Conservation (phyloP, 2,797 vertebrate species). For the Pogoniulus pusillus region DNA sequence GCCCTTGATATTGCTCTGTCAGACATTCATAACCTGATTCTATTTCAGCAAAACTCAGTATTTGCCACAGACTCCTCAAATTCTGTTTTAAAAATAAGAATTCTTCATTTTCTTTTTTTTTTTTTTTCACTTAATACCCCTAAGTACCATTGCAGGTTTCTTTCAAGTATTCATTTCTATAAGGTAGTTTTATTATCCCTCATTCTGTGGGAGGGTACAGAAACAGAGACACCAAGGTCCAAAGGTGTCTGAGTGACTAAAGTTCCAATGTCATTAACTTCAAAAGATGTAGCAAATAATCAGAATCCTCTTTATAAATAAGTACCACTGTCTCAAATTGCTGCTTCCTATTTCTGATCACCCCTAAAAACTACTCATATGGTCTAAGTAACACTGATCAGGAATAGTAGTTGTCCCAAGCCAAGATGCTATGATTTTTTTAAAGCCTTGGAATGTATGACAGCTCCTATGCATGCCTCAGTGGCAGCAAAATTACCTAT, state of each 20-base stretch:
- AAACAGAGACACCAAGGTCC: background rate
- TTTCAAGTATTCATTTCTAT: background rate
- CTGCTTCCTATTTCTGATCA: background rate
- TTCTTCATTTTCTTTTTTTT: background rate
- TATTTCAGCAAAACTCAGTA: background rate
- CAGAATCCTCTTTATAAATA: background rate
- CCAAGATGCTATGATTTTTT: background rate
- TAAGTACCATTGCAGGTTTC: background rate
- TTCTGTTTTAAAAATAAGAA: background rate
- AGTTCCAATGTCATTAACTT: background rate
- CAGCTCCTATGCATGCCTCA: background rate
- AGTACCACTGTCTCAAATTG: background rate
- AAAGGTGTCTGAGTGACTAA: background rate
- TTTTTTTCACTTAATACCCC: background rate
- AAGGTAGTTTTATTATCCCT: background rate
- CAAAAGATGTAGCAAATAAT: background rate
- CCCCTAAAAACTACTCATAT: background rate
- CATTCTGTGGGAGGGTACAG: background rate
- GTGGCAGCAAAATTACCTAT: background rate
- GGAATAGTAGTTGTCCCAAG: background rate
- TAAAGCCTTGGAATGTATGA: slow-evolving; percentile 6
- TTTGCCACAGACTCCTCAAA: background rate
- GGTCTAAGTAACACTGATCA: background rate
- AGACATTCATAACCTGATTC: background rate
- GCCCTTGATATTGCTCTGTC: background rate